Conservation (phyloP, 1,140 invertebrate species). For the Rhagoletis zephyria region DNA sequence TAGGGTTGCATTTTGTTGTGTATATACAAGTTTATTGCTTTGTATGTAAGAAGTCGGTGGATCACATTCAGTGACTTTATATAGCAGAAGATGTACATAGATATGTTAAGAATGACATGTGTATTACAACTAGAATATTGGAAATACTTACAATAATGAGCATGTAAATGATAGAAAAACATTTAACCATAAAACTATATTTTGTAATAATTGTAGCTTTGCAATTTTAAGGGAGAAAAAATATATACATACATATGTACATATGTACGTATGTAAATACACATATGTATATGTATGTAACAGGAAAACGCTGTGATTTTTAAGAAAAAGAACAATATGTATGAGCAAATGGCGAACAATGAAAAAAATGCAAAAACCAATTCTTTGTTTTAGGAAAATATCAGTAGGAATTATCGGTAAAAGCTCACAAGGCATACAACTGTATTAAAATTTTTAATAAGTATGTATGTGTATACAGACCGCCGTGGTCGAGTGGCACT, state of each 20-base stretch:
- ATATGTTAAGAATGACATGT: neutral
- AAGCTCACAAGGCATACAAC: too few relatives aligned
- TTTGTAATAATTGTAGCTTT: conserved; percentile 42
- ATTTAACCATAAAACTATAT: conserved; percentile 30
- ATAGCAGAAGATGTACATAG: conserved; percentile 46
- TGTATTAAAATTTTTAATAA: too few relatives aligned
- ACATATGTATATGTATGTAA: neutral
- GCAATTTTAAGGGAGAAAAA: neutral
- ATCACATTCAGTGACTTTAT: conserved; percentile 30
- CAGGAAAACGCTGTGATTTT: too few relatives aligned
- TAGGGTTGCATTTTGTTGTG: neutral
- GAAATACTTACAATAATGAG: neutral
- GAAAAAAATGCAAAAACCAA: neutral
- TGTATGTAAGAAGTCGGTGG: neutral
- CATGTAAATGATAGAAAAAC: neutral
- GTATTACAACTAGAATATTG: neutral
- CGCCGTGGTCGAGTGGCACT: too few relatives aligned
- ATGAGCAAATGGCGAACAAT: neutral
- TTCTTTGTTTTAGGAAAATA: conserved; percentile 15
- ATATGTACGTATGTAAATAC: neutral
- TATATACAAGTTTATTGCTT: conserved; percentile 45
- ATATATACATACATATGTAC: neutral
- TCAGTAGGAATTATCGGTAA: too few relatives aligned
- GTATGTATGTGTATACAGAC: too few relatives aligned
- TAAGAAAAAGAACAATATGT: too few relatives aligned